Percentiles rank a stretch among this genome's conserved stretches.
phyloP scores from a whole-genome alignment of 2,888 invertebrate genomes.

The Cheiracanthium punctorium region DNA sequence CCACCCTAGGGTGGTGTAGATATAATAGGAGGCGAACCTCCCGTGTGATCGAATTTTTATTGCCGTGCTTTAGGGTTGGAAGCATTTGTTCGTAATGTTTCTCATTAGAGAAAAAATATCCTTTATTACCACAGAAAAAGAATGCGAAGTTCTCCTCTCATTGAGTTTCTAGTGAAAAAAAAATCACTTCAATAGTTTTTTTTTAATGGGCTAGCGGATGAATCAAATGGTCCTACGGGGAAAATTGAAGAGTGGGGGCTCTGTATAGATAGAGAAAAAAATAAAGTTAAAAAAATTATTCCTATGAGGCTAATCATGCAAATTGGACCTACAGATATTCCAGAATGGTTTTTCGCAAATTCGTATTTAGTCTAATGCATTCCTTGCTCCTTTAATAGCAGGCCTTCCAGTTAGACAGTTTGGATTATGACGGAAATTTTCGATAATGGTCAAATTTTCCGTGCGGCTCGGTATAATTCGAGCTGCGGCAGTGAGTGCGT shows the following conservation, averaged over 20 bases:
- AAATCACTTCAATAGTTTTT: constrained; percentile 45
- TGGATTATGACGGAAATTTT: constrained; percentile 38
- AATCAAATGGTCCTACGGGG: constrained; percentile 36
- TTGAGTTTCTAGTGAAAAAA: constrained; percentile 49
- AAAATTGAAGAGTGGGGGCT: constrained; percentile 15
- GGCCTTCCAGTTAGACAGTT: constrained; percentile 25
- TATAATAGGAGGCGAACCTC: constrained; percentile 39
- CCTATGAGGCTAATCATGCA: constrained; percentile 61
- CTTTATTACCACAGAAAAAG: constrained; percentile 49
- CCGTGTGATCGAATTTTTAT: constrained; percentile 58
- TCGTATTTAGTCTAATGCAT: constrained; percentile 64
- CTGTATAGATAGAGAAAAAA: constrained; percentile 30
- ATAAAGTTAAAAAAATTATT: constrained; percentile 8
- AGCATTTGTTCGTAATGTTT: constrained; percentile 67
- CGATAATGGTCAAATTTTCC: background rate
- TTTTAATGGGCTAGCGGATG: constrained; percentile 50
- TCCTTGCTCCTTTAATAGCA: constrained; percentile 46
- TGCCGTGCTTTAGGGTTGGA: constrained; percentile 44
- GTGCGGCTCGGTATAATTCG: background rate
- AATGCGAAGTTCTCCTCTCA: constrained; percentile 45
- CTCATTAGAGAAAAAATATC: constrained; percentile 55
- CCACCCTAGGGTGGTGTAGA: background rate
- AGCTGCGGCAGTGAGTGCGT: background rate
- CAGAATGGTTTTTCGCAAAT: constrained; percentile 28
- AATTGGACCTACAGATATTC: constrained; percentile 46